Percentiles rank a stretch among this genome's conserved stretches.
Evolutionary conservation across 2,113 vertebrate genomes (phyloP).

Genomic region (Megalops atlanticus): DNA sequence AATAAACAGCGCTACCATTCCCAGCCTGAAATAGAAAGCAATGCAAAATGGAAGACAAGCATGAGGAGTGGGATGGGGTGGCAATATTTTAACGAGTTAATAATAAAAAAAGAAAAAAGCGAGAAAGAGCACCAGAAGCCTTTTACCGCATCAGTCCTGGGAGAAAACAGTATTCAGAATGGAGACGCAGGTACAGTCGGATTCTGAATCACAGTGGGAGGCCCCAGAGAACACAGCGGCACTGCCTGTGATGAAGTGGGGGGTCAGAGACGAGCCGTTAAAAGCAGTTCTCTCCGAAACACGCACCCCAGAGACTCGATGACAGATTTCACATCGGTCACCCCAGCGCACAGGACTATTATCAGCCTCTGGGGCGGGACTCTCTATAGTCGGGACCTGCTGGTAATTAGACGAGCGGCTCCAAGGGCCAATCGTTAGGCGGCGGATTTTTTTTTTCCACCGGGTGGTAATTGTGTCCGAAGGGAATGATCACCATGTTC

Average conservation of each 20-base stretch:
- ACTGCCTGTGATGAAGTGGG: neutral
- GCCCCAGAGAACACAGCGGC: neutral
- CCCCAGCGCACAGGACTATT: neutral
- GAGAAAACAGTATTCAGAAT: neutral
- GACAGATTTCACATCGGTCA: neutral
- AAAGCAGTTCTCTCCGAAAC: neutral
- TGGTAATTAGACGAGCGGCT: neutral
- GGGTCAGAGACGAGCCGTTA: neutral
- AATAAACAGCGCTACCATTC: too few species aligned
- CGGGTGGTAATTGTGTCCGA: constrained; percentile 15
- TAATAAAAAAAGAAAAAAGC: neutral
- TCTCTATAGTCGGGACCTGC: too few species aligned
- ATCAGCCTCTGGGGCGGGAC: neutral
- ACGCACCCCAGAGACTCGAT: neutral
- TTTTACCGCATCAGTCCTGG: neutral
- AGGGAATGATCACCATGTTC: neutral
- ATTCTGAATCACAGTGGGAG: neutral
- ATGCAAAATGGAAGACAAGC: too few species aligned
- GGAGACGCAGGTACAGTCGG: neutral
- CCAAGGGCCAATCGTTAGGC: constrained; percentile 7
- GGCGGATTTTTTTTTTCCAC: neutral
- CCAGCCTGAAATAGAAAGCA: too few species aligned
- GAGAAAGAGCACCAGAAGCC: neutral
- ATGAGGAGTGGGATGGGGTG: neutral
- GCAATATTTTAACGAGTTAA: neutral